phyloP scores from a whole-genome alignment of 2,888 invertebrate species.

The Apotomis turbidana region DNA sequence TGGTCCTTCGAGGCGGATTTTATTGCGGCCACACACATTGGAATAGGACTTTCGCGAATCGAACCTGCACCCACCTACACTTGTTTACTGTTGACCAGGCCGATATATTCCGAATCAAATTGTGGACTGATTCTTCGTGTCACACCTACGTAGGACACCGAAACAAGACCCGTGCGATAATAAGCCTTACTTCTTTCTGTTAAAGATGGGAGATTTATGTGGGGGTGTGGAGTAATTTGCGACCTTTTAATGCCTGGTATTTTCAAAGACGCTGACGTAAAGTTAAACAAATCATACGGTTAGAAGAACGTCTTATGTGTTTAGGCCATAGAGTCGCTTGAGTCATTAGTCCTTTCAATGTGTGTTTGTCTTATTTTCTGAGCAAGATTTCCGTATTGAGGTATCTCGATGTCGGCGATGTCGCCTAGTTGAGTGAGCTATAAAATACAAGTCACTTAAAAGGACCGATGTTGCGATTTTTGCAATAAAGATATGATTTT shows the following conservation, averaged over 20 bases:
- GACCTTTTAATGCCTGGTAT: conserved; percentile 66
- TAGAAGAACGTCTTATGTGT: background rate
- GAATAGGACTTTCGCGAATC: conserved; percentile 66
- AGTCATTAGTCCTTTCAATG: background rate
- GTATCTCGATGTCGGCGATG: conserved; percentile 17
- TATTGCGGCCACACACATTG: conserved; percentile 58
- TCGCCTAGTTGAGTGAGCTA: conserved; percentile 31
- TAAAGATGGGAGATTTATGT: conserved; percentile 48
- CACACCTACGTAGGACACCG: conserved; percentile 67
- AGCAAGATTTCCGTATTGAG: conserved; percentile 28
- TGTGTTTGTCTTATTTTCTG: conserved; percentile 18
- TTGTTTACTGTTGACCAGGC: conserved; percentile 71
- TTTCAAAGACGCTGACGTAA: conserved; percentile 54
- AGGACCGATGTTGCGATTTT: conserved; percentile 6
- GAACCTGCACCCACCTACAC: conserved; percentile 68
- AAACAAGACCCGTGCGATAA: conserved; percentile 46
- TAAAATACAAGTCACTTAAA: conserved; percentile 19
- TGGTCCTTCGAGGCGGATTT: conserved; percentile 30
- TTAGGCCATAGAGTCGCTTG: background rate
- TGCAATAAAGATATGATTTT: conserved; percentile 6
- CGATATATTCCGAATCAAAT: conserved; percentile 79
- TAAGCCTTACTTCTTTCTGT: conserved; percentile 44
- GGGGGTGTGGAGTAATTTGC: conserved; percentile 65
- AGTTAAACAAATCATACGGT: conserved; percentile 51
- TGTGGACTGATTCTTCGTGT: conserved; percentile 78